Evolutionary conservation across 2,888 invertebrate genomes (phyloP).

Genomic region (Xestia ashworthii): DNA sequence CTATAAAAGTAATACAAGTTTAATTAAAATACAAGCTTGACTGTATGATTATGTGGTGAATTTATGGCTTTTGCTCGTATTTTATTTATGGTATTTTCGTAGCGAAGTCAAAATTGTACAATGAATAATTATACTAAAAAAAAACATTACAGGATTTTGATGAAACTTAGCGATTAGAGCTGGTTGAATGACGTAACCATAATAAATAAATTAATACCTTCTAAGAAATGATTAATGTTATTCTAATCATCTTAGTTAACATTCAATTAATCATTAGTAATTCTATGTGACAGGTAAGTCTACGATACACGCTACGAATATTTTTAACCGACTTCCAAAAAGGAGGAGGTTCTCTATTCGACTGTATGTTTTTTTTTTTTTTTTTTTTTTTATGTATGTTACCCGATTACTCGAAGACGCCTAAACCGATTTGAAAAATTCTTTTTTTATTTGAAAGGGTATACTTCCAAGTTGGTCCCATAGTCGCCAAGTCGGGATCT

Average conservation of each 20-base stretch:
- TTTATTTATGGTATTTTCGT: neutral
- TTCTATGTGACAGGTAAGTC: slow-evolving; percentile 39
- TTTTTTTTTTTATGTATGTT: too few species aligned
- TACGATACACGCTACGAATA: slow-evolving; percentile 40
- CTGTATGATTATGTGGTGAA: slow-evolving; percentile 50
- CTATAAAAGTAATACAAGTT: slow-evolving; percentile 47
- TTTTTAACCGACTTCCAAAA: too few species aligned
- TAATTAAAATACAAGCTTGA: slow-evolving; percentile 33
- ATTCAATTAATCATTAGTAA: slow-evolving; percentile 47
- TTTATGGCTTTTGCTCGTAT: slow-evolving; percentile 43
- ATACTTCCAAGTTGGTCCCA: too few species aligned
- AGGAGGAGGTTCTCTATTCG: too few species aligned
- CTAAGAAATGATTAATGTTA: slow-evolving; percentile 42
- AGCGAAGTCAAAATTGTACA: neutral
- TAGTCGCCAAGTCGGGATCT: too few species aligned
- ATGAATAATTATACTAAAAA: neutral
- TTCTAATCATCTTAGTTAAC: slow-evolving; percentile 35
- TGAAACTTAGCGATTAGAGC: neutral
- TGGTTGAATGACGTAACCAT: neutral
- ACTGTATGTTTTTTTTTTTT: too few species aligned
- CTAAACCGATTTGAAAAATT: too few species aligned
- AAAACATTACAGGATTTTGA: neutral
- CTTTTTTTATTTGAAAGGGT: too few species aligned
- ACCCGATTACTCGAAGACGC: too few species aligned
- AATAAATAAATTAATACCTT: slow-evolving; percentile 19